Conservation (phyloP, 1,140 invertebrate genomes). For the Diachasmimorpha longicaudata region DNA sequence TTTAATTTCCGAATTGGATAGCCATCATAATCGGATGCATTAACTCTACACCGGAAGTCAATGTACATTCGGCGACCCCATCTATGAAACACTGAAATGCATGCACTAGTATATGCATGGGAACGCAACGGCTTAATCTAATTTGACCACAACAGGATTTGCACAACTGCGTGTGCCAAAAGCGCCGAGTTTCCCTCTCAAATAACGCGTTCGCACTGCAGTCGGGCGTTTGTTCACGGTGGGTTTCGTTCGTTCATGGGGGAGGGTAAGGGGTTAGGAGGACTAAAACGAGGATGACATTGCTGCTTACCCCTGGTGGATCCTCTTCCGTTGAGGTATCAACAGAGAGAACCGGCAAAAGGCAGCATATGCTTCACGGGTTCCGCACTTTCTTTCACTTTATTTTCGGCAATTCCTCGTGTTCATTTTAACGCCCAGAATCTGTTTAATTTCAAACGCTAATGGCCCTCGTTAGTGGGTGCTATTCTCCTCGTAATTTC, state of each 20-base stretch:
- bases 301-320: background rate
- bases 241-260: constrained; percentile 16
- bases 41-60: background rate
- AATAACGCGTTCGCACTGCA: constrained; percentile 11
- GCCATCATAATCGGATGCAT: background rate
- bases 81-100: background rate
- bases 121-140: constrained; percentile 44
- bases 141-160: constrained; percentile 44
- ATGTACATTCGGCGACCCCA: background rate
- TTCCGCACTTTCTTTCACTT: too few relatives aligned
- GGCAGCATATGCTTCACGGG: too few relatives aligned
- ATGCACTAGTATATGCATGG: background rate
- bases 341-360: background rate
- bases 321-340: background rate
- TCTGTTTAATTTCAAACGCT: too few relatives aligned
- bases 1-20: background rate
- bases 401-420: too few relatives aligned
- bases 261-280: too few relatives aligned
- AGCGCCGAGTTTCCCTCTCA: constrained; percentile 2
- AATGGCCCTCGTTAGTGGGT: background rate
- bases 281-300: constrained; percentile 12
- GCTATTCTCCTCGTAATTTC: background rate
- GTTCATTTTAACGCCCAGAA: too few relatives aligned
- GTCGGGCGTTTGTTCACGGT: constrained; percentile 18
- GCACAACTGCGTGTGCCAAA: constrained; percentile 22